These are phyloP conservation scores for Zhengitettix transpicula DNA, from an alignment of 2,888 invertebrate species.

Conservation along the genomic window DNA sequence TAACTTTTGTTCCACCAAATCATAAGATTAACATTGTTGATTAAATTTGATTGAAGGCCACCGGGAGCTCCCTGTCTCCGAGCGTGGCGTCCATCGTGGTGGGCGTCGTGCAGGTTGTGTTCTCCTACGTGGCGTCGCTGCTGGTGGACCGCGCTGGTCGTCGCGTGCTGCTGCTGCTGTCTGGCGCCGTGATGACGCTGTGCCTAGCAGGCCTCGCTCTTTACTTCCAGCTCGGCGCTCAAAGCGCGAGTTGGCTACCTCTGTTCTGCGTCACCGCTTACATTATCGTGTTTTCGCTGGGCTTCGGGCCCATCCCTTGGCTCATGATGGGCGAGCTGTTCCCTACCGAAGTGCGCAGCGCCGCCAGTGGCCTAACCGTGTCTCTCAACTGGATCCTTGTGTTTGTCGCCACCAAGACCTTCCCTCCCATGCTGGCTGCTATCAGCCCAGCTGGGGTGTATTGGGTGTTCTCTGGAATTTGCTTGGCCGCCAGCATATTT, in stretches of 20 bases:
- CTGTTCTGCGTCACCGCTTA: constrained; percentile 44
- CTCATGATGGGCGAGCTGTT: constrained; percentile 62
- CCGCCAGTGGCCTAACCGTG: constrained; percentile 21
- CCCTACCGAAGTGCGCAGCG: constrained; percentile 42
- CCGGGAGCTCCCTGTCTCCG: constrained; percentile 27
- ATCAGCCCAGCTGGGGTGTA: neutral
- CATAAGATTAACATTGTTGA: too few species aligned
- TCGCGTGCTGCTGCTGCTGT: constrained; percentile 57
- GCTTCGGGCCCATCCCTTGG: constrained; percentile 72
- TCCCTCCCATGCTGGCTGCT: neutral
- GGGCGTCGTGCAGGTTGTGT: constrained; percentile 31
- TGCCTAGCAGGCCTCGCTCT: constrained; percentile 52
- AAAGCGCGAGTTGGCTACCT: constrained; percentile 49
- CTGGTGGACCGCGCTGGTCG: constrained; percentile 69
- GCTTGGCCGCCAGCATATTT: neutral
- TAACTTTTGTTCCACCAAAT: too few species aligned
- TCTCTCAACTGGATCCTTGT: constrained; percentile 32
- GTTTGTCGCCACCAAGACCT: neutral
- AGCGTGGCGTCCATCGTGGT: constrained; percentile 22
- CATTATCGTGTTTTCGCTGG: constrained; percentile 49
- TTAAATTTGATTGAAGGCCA: neutral
- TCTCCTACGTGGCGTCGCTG: constrained; percentile 48
- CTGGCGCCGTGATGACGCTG: constrained; percentile 52
- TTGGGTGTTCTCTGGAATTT: neutral
- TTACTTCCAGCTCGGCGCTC: constrained; percentile 43